A percentile compares a stretch with the other conserved stretches of the same genome.
Evolutionary conservation across 2,113 vertebrate genomes (phyloP).

Genomic region (Bucco capensis): DNA sequence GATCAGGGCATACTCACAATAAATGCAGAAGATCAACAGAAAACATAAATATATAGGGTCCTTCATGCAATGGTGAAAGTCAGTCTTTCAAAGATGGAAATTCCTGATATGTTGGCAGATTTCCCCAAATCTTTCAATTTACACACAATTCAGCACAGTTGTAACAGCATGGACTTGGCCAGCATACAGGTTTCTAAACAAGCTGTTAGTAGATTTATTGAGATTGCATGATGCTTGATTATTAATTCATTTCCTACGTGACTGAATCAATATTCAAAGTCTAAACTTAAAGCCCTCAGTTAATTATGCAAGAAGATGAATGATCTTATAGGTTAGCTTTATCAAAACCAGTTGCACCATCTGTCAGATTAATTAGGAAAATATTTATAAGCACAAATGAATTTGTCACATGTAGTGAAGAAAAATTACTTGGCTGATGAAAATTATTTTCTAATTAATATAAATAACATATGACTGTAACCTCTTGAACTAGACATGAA

Average conservation of each 20-base stretch:
- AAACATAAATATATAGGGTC: not conserved
- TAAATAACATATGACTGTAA: not conserved
- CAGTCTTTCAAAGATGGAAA: not conserved
- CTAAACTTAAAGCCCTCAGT: not conserved
- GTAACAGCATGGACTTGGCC: not conserved
- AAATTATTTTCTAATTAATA: constrained; percentile 4
- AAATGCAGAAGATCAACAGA: not conserved
- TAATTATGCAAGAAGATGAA: constrained; percentile 54
- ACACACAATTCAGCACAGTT: not conserved
- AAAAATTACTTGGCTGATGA: not conserved
- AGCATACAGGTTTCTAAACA: not conserved
- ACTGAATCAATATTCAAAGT: constrained; percentile 36
- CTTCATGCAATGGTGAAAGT: not conserved
- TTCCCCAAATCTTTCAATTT: not conserved
- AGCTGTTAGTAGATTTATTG: not conserved
- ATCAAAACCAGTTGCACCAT: constrained; percentile 49
- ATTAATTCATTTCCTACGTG: constrained; percentile 32
- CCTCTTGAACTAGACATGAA: not conserved
- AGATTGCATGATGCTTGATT: not conserved
- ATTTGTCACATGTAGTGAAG: not conserved
- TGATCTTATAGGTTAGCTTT: constrained; percentile 14
- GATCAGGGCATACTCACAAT: not conserved
- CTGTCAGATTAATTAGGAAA: constrained; percentile 43
- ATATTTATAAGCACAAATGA: not conserved
- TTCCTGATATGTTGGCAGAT: not conserved